A percentile compares a stretch with the other conserved stretches of the same genome.
phyloP scores from a whole-genome alignment of 2,113 vertebrate species.

The Hippocampus barbouri region DNA sequence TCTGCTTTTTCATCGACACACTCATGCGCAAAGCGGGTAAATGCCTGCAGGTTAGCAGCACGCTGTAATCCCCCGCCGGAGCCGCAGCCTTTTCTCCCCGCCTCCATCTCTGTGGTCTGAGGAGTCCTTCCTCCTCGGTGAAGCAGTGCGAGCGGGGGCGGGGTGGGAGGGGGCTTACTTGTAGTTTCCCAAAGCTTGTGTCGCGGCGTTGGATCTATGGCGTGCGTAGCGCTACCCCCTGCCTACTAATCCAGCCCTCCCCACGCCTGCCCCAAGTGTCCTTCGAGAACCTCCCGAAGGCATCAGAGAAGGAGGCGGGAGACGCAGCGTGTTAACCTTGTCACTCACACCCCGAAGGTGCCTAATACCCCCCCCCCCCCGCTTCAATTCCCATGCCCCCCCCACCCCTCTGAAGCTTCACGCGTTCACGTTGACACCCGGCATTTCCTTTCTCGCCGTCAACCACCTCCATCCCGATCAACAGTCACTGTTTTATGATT shows the following conservation, averaged over 20 bases:
- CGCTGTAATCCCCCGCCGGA: conserved; percentile 73
- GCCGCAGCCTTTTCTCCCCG: conserved; percentile 42
- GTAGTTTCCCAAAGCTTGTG: conserved; percentile 65
- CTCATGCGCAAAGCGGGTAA: conserved; percentile 59
- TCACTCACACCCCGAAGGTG: conserved; percentile 55
- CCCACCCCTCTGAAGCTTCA: conserved; percentile 11
- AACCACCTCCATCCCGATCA: conserved; percentile 14
- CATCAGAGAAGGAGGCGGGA: conserved; percentile 43
- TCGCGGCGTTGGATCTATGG: conserved; percentile 56
- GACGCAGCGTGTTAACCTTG: conserved; percentile 55
- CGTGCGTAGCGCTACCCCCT: conserved; percentile 49
- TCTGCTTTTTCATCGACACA: conserved; percentile 8
- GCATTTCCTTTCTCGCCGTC: conserved; percentile 19
- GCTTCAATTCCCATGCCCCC: too few relatives aligned
- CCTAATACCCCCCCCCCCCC: conserved; percentile 52
- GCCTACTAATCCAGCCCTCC: conserved; percentile 60
- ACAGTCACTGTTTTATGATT: neutral
- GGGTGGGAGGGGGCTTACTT: conserved; percentile 39
- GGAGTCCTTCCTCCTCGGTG: conserved; percentile 64
- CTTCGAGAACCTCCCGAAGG: conserved; percentile 57
- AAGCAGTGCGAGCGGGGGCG: conserved; percentile 25
- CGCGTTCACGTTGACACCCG: conserved; percentile 29
- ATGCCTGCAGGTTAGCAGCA: conserved; percentile 77
- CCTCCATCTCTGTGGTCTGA: conserved; percentile 65
- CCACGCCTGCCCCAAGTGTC: conserved; percentile 34